A percentile compares a stretch with the other conserved stretches of the same genome.
These are phyloP conservation scores for Pterocles gutturalis DNA, from an alignment of 2,113 vertebrate species.

Conservation along the genomic window DNA sequence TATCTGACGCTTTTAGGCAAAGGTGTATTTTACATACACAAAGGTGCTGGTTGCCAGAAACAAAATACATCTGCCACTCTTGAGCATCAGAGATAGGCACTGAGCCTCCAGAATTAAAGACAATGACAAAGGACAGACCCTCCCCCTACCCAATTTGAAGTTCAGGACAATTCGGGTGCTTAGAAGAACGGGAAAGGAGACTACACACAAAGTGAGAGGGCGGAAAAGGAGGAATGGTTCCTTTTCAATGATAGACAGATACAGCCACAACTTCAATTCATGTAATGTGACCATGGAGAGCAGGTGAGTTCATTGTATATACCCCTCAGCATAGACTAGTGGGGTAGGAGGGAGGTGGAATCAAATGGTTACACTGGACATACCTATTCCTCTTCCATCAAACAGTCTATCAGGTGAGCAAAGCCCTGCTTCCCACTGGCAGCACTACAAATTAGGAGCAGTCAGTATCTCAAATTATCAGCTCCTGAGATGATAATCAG, in stretches of 20 bases:
- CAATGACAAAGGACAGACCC: neutral
- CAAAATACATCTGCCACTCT: neutral
- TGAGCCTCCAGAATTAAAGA: neutral
- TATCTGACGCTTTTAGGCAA: neutral
- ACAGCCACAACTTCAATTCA: neutral
- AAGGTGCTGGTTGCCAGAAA: neutral
- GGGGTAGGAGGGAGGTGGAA: neutral
- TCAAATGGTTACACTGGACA: neutral
- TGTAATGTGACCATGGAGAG: fast-evolving
- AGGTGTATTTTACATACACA: neutral
- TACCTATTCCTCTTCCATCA: neutral
- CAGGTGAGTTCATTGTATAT: fast-evolving
- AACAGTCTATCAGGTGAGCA: neutral
- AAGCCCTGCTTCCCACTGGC: neutral
- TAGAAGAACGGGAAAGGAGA: neutral
- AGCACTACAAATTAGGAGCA: fast-evolving
- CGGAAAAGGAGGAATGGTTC: neutral
- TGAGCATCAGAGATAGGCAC: neutral
- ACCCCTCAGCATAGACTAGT: neutral
- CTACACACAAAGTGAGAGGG: neutral
- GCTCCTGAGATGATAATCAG: neutral
- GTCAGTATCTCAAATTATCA: neutral
- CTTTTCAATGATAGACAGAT: neutral
- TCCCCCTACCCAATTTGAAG: fast-evolving
- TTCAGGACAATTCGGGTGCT: neutral